Evolutionary conservation across 2,888 invertebrate species (phyloP), one percentile per base, ranked within the genome.

Genomic region (Elmis aenea): DNA sequence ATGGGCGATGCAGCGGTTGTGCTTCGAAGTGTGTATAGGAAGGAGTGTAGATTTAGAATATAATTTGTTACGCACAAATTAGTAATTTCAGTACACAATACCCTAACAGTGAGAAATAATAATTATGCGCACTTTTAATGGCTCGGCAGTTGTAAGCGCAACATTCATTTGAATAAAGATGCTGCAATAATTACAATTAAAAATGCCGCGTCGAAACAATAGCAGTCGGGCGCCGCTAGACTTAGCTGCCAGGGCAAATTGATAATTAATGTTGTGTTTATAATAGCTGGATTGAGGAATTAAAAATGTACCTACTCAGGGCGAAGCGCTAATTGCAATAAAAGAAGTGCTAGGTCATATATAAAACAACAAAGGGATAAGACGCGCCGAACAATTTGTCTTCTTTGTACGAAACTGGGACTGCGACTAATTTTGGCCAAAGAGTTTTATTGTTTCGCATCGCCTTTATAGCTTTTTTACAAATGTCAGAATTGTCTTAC

Each of bases 241-340:
- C 31, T 38, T 38, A 39, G 35, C 39, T 37, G 38, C 38, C 33
- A 36, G 39, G 54, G 54, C 58, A 56, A 67, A 68, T 68, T 68
- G 68, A 67, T 67, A 67, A 68, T 68, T 67, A 66, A 68, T 68
- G 67, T 67, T 66, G 66, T 66, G 67, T 66, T 67, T 66, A 65
- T 67, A 66, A 68, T 66, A 57, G 66, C 60, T 46, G 66, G 62
- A 66, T 62, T 61, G 61, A 57, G 59, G 61, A 65, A 66, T 66
- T 66, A 66, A 66, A 65, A 67, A 66, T 65, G 65, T 61, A 67
- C 66, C 66, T 67, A 59, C 58, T 61, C 57, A 56, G 56, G 57
- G 51, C 55, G 56, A 57, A 52, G 58, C 56, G 56, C 58, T 61
- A 62, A 62, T 61, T 60, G 57, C 54, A 54, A 50, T 52, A 53